phyloP scores from a whole-genome alignment of 2,797 vertebrate species.

The Sciurus carolinensis region DNA sequence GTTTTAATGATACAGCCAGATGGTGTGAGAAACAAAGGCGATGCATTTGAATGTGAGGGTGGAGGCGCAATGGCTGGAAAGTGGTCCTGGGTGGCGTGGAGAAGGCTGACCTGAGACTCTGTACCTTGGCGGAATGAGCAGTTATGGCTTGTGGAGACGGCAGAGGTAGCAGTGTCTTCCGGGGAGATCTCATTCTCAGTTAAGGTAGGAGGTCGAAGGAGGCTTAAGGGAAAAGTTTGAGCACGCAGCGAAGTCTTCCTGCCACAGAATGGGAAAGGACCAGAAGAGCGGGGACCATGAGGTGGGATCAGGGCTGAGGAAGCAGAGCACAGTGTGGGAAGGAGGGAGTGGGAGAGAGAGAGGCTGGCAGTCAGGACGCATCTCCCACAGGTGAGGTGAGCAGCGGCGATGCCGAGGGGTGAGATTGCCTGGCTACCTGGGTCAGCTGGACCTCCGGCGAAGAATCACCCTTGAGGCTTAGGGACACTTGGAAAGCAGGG shows the following conservation, averaged over 20 bases:
- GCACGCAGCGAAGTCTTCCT: neutral
- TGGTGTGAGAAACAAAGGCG: slow-evolving; percentile 54
- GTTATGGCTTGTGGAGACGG: neutral
- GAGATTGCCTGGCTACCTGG: neutral
- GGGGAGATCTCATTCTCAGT: slow-evolving; percentile 69
- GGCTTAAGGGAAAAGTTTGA: neutral
- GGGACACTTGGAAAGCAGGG: neutral
- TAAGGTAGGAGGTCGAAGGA: slow-evolving; percentile 45
- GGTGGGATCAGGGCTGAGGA: neutral
- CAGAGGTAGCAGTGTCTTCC: neutral
- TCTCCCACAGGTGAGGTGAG: neutral
- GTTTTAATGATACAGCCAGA: slow-evolving; percentile 70
- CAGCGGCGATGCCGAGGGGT: neutral
- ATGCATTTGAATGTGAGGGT: neutral
- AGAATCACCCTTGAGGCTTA: neutral
- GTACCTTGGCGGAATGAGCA: neutral
- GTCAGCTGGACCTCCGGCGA: neutral
- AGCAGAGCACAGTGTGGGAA: neutral
- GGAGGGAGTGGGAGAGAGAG: neutral
- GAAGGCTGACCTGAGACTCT: slow-evolving; percentile 60
- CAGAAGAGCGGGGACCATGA: neutral
- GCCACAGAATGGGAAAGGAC: neutral
- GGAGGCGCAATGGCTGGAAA: slow-evolving; percentile 42
- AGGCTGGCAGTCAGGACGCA: neutral
- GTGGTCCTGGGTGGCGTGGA: neutral